Evolutionary conservation across 2,113 vertebrate genomes (phyloP).

Genomic region (Pitta sordida): DNA sequence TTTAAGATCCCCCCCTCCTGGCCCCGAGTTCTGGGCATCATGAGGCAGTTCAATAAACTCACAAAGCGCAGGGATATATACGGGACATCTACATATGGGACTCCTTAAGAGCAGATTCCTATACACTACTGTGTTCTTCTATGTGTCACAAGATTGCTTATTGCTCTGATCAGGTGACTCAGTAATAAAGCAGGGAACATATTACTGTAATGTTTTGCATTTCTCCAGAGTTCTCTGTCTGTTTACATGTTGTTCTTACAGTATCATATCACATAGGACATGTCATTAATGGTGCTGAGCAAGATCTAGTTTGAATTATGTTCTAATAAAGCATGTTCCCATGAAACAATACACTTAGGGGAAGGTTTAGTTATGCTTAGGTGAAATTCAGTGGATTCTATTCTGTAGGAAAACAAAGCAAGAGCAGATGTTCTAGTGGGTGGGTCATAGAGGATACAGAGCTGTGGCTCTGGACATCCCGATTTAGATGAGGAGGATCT

Average conservation of each 20-base stretch:
- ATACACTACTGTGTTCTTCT: background rate
- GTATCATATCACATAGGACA: background rate
- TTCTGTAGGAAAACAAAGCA: background rate
- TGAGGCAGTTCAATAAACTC: background rate
- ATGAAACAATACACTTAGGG: background rate
- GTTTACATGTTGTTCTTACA: background rate
- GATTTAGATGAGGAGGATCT: background rate
- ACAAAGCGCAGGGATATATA: background rate
- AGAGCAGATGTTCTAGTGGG: background rate
- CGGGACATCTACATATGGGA: background rate
- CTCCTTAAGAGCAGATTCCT: background rate
- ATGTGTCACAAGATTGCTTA: background rate
- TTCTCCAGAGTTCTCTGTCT: fast-evolving
- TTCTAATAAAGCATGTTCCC: background rate
- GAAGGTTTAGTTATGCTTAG: background rate
- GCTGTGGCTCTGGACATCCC: background rate
- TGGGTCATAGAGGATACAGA: background rate
- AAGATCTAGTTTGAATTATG: background rate
- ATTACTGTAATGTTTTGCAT: background rate
- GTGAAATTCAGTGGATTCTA: background rate
- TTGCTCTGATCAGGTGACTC: background rate
- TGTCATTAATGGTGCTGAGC: background rate
- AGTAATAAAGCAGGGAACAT: background rate
- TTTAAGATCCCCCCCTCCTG: background rate
- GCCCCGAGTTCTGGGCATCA: background rate